Evolutionary conservation across 92 coral and sea anemone genomes (phyloP), one percentile per base, ranked within the genome.

Genomic region (Umimayanthus chanpuru): DNA sequence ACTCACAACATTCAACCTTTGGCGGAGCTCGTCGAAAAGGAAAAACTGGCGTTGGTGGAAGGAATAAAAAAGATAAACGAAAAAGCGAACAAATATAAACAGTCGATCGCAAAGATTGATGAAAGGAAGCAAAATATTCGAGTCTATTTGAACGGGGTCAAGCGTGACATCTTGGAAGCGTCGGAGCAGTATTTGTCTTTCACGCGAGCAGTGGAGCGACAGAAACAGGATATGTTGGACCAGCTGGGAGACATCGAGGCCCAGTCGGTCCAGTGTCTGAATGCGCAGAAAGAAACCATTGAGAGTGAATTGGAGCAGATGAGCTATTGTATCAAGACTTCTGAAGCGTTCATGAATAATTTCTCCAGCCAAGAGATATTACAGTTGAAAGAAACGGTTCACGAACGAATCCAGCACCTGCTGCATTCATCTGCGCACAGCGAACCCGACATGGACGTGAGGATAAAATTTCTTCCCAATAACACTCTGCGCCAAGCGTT

Each of bases 191-290:
- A 65, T 28, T 8, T 82, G 58, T 82, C 86, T 0, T 82, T 82
- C 76, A 82, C 86, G 47, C 76, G 86, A 23, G 86, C 86, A 29
- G 86, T 82, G 39, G 86, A 82, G 86, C 86, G 86, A 44, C 86
- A 82, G 40, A 82, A 82, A 68, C 53, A 82, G 58, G 86, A 82
- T 66, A 40, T 82, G 86, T 44, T 82, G n/a, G 86, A 82, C 26
- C 86, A 82, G 61, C 58, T 82, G 12, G 86, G 38, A 38, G 74
- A 25, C 49, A 65, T 66, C 76, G 86, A 82, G 74, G 86, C 86
- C 28, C 38, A 67, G 86, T 82, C 86, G 5, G 86, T 66, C 10
- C 56, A 26, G 30, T 82, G 76, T 41, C 76, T 82, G 58, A 66
- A 41, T 43, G 58, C 49, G 3, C 86, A 82, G 70, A 82, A 82